Conservation (phyloP, 2,888 invertebrate species). For the Tuta absoluta region DNA sequence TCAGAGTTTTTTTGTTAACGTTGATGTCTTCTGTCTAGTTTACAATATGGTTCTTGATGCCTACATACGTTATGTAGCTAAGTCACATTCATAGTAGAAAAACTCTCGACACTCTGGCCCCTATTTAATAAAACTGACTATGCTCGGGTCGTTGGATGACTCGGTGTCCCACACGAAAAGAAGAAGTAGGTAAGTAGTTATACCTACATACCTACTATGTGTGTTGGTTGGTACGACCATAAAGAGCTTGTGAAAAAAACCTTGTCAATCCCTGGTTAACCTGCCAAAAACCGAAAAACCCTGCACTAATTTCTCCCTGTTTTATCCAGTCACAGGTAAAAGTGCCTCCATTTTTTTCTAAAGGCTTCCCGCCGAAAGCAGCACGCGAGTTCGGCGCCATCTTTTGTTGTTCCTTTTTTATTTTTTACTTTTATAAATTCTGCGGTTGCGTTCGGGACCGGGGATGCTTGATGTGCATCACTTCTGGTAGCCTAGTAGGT, state of each 20-base stretch:
- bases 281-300: background rate
- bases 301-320: background rate
- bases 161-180: no score
- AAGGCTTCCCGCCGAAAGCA: conserved; percentile 60
- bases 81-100: no score
- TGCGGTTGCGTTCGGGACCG: conserved; percentile 52
- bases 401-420: conserved; percentile 63
- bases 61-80: no score
- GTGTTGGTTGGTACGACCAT: no score
- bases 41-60: no score
- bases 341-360: conserved; percentile 60
- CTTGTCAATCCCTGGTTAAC: background rate
- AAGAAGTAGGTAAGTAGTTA: no score
- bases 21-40: no score
- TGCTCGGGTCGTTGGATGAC: no score
- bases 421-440: conserved; percentile 58
- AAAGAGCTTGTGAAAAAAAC: no score
- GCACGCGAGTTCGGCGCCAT: conserved; percentile 74
- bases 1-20: no score
- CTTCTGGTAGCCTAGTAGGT: conserved; percentile 7
- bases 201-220: background rate
- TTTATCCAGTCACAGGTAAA: conserved; percentile 61
- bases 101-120: no score
- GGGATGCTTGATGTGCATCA: conserved; percentile 11
- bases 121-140: no score